Percentiles rank a stretch among this genome's conserved stretches.
phyloP scores from a whole-genome alignment of 1,140 invertebrate genomes.

The Chrysomallon squamiferum region DNA sequence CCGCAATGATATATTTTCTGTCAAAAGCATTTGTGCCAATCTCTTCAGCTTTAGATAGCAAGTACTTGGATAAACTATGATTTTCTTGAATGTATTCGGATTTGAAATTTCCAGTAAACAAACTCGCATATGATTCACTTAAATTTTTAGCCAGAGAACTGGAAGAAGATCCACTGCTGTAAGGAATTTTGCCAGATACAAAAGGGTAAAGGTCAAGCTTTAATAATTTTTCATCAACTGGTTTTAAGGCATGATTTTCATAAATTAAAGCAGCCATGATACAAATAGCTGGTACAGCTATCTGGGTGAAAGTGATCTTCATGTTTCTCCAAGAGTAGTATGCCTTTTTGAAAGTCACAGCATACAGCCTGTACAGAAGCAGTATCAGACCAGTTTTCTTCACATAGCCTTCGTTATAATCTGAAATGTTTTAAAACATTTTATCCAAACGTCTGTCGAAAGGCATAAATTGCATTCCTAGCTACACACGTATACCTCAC shows the following conservation, averaged over 20 bases:
- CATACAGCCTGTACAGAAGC: constrained; percentile 31
- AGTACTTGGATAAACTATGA: constrained; percentile 18
- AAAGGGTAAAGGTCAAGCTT: constrained; percentile 35
- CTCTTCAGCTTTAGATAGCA: constrained; percentile 22
- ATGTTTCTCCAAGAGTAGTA: constrained; percentile 58
- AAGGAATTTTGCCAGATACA: constrained; percentile 10
- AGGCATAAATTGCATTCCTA: too few relatives aligned
- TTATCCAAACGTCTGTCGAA: not conserved
- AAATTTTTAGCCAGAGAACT: constrained; percentile 10
- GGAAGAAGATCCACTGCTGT: constrained; percentile 5
- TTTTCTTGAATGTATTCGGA: not conserved
- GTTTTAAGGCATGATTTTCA: constrained; percentile 49
- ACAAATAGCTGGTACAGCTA: constrained; percentile 57
- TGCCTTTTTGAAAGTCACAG: constrained; percentile 59
- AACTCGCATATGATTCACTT: not conserved
- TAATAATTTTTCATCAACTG: constrained; percentile 46
- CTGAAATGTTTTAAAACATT: constrained; percentile 7
- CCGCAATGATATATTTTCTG: constrained; percentile 32
- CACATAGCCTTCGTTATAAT: constrained; percentile 20
- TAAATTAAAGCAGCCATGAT: constrained; percentile 56
- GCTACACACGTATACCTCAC: too few relatives aligned
- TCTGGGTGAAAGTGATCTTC: constrained; percentile 50
- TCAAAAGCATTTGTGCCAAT: constrained; percentile 38
- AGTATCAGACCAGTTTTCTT: constrained; percentile 9
- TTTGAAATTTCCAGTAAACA: constrained; percentile 8